These are phyloP conservation scores for Chelon labrosus DNA, from an alignment of 2,797 vertebrate genomes.

Conservation along the genomic window DNA sequence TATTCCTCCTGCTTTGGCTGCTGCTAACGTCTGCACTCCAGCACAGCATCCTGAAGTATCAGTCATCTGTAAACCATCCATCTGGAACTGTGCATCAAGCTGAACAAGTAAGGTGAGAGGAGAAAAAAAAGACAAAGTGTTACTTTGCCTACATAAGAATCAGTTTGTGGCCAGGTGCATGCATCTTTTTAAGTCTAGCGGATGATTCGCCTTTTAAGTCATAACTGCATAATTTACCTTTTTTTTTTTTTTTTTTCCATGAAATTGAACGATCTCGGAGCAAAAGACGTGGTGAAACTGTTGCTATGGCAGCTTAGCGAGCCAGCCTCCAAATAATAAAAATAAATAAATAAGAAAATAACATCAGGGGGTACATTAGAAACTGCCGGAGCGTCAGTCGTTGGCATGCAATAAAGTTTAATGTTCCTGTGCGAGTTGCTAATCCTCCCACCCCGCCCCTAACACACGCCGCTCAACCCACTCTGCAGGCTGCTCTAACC, in stretches of 20 bases:
- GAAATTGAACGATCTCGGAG: conserved; percentile 23
- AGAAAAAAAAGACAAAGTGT: conserved; percentile 32
- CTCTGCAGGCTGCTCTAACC: conserved; percentile 25
- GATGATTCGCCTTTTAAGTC: conserved; percentile 38
- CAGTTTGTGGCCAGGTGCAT: conserved; percentile 35
- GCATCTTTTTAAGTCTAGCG: conserved; percentile 50
- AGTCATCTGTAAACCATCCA: conserved; percentile 51
- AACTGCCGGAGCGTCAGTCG: conserved; percentile 40
- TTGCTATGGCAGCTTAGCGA: conserved; percentile 56
- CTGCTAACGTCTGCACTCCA: conserved; percentile 47
- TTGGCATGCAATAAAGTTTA: conserved; percentile 72
- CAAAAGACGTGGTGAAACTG: conserved; percentile 20
- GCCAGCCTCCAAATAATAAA: conserved; percentile 6
- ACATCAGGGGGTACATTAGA: conserved; percentile 28
- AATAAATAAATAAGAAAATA: no score
- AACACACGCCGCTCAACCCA: background rate
- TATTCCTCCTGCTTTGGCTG: conserved; percentile 38
- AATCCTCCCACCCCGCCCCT: background rate
- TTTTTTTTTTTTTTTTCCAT: conserved; percentile 8
- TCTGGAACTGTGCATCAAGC: conserved; percentile 55
- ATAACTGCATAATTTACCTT: conserved; percentile 55
- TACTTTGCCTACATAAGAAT: conserved; percentile 32
- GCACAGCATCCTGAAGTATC: conserved; percentile 61
- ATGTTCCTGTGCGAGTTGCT: conserved; percentile 47
- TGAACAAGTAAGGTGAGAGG: conserved; percentile 61